Percentiles rank a stretch among this genome's conserved stretches.
Conservation (phyloP, 1,140 invertebrate species). For the Cherax destructor region DNA sequence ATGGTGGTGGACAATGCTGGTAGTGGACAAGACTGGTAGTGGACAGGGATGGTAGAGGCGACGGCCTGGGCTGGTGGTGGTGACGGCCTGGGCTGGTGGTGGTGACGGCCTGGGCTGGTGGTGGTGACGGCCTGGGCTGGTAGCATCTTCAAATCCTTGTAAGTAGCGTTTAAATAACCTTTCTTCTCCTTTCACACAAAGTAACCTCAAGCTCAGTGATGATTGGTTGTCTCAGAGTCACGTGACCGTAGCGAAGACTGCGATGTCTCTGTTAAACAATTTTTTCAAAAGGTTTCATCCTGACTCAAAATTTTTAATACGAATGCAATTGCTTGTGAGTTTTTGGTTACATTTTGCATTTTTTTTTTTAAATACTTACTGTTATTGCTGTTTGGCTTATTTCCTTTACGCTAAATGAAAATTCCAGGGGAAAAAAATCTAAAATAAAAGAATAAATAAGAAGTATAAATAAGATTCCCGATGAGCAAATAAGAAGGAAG, state of each 20-base stretch:
- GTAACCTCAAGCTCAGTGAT: constrained; percentile 22
- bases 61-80: too few relatives aligned
- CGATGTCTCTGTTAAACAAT: constrained; percentile 27
- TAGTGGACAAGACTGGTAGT: too few relatives aligned
- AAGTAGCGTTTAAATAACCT: constrained; percentile 26
- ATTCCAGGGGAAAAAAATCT: too few relatives aligned
- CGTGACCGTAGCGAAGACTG: constrained; percentile 58
- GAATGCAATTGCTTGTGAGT: neutral
- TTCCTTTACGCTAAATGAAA: too few relatives aligned
- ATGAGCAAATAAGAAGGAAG: neutral
- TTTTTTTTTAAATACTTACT: too few relatives aligned
- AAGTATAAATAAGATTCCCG: neutral
- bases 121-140: too few relatives aligned
- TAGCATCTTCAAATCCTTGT: neutral
- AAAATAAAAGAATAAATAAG: too few relatives aligned
- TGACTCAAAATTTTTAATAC: neutral
- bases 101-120: too few relatives aligned
- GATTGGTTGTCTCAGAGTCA: constrained; percentile 47
- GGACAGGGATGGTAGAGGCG: neutral
- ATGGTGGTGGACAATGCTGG: neutral
- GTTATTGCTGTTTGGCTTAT: too few relatives aligned
- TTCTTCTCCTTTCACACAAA: constrained; percentile 46
- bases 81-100: too few relatives aligned
- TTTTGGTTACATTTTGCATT: too few relatives aligned
- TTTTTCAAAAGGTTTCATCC: constrained; percentile 39